These are phyloP conservation scores for Dolichopus griseipennis DNA, from an alignment of 2,888 invertebrate species.

Conservation along the genomic window DNA sequence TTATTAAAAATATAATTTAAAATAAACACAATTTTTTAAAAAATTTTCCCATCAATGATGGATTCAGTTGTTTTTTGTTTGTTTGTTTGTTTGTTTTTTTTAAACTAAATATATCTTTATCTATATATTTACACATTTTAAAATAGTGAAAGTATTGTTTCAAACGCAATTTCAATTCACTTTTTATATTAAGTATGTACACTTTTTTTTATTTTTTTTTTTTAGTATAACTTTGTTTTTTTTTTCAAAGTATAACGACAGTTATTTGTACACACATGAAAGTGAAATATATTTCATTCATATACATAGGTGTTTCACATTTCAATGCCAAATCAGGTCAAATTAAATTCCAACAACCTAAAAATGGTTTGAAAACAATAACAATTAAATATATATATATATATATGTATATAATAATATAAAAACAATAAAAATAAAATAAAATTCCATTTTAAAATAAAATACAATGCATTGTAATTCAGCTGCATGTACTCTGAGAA, in stretches of 20 bases:
- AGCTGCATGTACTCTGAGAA: too few relatives aligned
- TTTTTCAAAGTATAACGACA: background rate
- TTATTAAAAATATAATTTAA: background rate
- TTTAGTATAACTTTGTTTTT: background rate
- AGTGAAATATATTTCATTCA: background rate
- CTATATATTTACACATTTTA: background rate
- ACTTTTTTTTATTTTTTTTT: too few relatives aligned
- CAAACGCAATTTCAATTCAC: slow-evolving; percentile 6
- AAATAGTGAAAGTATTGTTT: slow-evolving; percentile 1
- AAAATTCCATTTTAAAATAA: too few relatives aligned
- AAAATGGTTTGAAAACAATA: background rate
- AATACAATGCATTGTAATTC: too few relatives aligned
- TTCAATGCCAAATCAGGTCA: slow-evolving; percentile 6
- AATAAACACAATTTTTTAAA: background rate
- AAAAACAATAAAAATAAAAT: too few relatives aligned
- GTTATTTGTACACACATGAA: background rate
- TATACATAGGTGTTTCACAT: background rate
- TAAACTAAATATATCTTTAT: too few relatives aligned
- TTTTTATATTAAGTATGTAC: too few relatives aligned
- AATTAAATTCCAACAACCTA: slow-evolving; percentile 2
- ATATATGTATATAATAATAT: too few relatives aligned
- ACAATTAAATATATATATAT: too few relatives aligned
- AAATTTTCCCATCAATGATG: background rate
- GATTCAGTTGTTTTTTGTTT: background rate
- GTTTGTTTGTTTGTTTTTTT: too few relatives aligned